Evolutionary conservation across 2,113 vertebrate species (phyloP).

Genomic region (Apodemus sylvaticus): DNA sequence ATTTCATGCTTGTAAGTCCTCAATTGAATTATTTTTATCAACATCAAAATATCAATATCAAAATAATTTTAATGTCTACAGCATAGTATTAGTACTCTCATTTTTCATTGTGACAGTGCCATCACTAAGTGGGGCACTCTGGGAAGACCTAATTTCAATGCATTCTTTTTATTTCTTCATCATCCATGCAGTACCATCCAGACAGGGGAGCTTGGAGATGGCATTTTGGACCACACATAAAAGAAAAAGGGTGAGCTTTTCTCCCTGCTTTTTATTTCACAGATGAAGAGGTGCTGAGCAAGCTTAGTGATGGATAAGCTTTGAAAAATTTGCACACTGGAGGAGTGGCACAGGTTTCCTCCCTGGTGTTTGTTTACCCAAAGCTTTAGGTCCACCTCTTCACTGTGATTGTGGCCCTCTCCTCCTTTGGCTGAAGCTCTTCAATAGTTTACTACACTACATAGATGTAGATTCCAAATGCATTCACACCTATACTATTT

Average conservation of each 20-base stretch:
- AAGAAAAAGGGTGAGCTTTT: not conserved
- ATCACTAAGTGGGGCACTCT: slow-evolving; percentile 9
- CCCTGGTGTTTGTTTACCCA: not conserved
- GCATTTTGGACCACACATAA: not conserved
- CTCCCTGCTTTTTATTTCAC: not conserved
- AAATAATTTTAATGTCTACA: slow-evolving; percentile 48
- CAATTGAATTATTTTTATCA: slow-evolving; percentile 60
- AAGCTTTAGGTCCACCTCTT: not conserved
- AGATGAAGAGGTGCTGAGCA: not conserved
- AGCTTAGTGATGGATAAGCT: not conserved
- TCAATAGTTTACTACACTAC: not conserved
- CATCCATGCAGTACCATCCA: not conserved
- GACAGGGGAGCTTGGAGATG: not conserved
- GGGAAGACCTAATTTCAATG: not conserved
- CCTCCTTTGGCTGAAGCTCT: not conserved
- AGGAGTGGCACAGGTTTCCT: not conserved
- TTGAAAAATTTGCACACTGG: not conserved
- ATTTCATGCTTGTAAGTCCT: slow-evolving; percentile 44
- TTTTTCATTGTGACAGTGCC: slow-evolving; percentile 48
- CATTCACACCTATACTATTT: not conserved
- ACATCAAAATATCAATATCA: slow-evolving; percentile 63
- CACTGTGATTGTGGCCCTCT: not conserved
- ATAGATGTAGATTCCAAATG: not conserved
- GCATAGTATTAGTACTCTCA: not conserved
- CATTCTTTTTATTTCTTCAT: not conserved